phyloP scores from a whole-genome alignment of 2,113 vertebrate genomes.

The Malurus melanocephalus region DNA sequence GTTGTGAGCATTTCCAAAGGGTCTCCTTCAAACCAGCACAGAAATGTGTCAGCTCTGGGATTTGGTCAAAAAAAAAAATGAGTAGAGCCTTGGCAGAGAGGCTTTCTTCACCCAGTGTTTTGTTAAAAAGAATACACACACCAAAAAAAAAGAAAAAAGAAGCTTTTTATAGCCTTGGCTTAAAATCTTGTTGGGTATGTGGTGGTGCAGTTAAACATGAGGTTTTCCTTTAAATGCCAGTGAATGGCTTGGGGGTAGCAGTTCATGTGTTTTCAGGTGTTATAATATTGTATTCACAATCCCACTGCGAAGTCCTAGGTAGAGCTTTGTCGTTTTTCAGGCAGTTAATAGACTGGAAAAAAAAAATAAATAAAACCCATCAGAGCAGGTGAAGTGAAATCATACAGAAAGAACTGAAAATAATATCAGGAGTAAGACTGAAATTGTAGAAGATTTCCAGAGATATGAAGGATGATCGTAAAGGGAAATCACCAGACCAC shows the following conservation, averaged over 20 bases:
- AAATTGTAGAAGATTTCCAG: neutral
- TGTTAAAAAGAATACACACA: neutral
- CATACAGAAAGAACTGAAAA: neutral
- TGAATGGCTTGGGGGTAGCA: neutral
- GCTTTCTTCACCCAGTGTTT: neutral
- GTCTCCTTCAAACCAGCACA: neutral
- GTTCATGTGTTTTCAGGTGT: neutral
- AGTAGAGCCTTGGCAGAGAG: neutral
- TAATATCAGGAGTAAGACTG: neutral
- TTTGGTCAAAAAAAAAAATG: neutral
- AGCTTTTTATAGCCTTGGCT: neutral
- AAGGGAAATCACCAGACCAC: neutral
- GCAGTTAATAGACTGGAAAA: conserved; percentile 21
- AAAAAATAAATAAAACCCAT: neutral
- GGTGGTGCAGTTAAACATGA: neutral
- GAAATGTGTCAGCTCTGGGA: neutral
- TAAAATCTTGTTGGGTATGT: neutral
- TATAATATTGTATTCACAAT: neutral
- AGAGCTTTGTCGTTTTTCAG: conserved; percentile 21
- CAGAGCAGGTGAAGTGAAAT: conserved; percentile 24
- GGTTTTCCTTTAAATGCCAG: neutral
- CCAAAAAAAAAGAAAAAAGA: neutral
- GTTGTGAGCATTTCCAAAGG: neutral
- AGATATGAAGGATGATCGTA: neutral
- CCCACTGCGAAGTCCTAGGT: neutral